Conservation (phyloP, 2,797 vertebrate genomes). For the Neomorphus geoffroyi region DNA sequence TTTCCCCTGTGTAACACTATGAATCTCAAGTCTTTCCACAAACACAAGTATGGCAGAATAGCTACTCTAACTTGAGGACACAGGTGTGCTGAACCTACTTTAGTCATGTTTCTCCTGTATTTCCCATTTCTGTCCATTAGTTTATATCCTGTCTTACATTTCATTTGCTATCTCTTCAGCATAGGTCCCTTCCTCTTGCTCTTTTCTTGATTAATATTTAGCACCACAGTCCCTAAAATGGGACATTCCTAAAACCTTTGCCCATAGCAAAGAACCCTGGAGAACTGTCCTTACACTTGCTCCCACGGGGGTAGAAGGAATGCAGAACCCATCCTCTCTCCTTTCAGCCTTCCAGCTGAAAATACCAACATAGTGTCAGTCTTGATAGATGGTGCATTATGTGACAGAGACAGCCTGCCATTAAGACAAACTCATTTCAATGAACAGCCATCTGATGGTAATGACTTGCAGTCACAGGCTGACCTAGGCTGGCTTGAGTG, state of each 20-base stretch:
- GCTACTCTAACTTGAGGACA: not conserved
- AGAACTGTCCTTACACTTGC: not conserved
- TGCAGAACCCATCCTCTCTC: not conserved
- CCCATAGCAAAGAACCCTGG: not conserved
- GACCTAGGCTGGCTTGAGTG: slow-evolving; percentile 11
- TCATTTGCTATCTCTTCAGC: not conserved
- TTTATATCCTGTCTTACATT: not conserved
- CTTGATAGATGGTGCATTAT: slow-evolving; percentile 47
- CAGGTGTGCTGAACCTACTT: not conserved
- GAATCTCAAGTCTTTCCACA: not conserved
- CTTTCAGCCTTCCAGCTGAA: not conserved
- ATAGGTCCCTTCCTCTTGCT: not conserved
- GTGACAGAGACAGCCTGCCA: slow-evolving; percentile 29
- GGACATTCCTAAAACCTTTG: not conserved
- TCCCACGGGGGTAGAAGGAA: rapidly evolving
- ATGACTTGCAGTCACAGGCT: slow-evolving; percentile 30
- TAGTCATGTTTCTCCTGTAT: rapidly evolving
- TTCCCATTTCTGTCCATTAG: not conserved
- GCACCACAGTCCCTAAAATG: not conserved
- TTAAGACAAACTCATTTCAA: slow-evolving; percentile 40
- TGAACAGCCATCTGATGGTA: slow-evolving; percentile 20
- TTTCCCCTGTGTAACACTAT: not conserved
- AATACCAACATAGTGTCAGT: not conserved
- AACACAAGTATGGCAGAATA: not conserved
- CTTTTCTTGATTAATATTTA: not conserved